Base-by-base conservation (phyloP, 2,888 invertebrate genomes). In the Alentia gelatinosa region DNA sequence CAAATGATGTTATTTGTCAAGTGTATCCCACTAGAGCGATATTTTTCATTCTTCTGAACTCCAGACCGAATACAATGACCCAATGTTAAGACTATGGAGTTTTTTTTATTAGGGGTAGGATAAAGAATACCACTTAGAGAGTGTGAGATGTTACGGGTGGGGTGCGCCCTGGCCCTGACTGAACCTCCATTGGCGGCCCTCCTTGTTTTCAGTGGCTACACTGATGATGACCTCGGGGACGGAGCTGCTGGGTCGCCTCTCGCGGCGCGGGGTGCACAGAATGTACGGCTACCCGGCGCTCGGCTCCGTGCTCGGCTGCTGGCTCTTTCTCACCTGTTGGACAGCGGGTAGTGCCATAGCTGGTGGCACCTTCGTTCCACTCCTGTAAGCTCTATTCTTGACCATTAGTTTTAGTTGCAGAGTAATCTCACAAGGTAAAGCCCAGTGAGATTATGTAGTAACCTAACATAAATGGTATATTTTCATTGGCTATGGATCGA, bases 231-330 rank as follows among this genome's bases (percentile, higher is more conserved):
- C 88, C 35, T 93, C 94, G 9, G 95, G 95, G 90, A 94, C 94
- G 39, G 92, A 93, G 91, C 94, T 94, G 91, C 92, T 95, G 47
- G 93, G 94, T 50, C 94, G 94, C 89, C 92, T 95, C 75, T 93
- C 95, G 74, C 94, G 95, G 5, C 92, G 95, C 63, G 93, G 93
- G 56, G 94, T 95, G 0, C 93, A 94, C 79, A 91, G 93, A 23
- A 92, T 93, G 50, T 95, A 95, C 92, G 93, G 93, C 47, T 93
- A 93, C 89, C 26, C 40, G n/a, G 47, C 88, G 30, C 91, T 91
- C 19, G 89, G 92, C 42, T 40, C 90, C 42, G 75, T 92, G 5
- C 91, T 93, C 40, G 84, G 88, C 33, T 63, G 93, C 63, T 93
- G 91, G 90, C 93, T 92, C 89, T 90, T 91, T 37, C 90, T 93